Evolutionary conservation across 2,113 vertebrate species (phyloP).

Genomic region (Odobenus rosmarus): DNA sequence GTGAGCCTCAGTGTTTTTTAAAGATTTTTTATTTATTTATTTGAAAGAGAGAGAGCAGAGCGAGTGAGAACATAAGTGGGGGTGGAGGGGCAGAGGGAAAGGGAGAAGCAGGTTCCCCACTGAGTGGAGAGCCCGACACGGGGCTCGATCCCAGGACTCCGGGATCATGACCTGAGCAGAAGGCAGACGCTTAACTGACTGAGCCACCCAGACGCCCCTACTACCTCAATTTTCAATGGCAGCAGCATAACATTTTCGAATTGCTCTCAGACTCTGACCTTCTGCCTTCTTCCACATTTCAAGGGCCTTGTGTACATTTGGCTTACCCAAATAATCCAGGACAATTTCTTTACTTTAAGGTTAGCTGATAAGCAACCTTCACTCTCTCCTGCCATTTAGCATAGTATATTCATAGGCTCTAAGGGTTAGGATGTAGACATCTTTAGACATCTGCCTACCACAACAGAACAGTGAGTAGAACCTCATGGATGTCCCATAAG

Average conservation of each 20-base stretch:
- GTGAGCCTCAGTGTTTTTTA: not conserved
- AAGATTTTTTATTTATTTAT: not conserved
- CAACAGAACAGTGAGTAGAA: not conserved
- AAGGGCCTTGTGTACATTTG: not conserved
- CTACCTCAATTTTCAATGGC: not conserved
- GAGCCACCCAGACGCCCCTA: not conserved
- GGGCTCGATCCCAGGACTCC: not conserved
- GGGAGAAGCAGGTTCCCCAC: not conserved
- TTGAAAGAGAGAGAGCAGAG: not conserved
- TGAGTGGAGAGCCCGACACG: not conserved
- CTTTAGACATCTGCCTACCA: not conserved
- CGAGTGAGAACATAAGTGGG: not conserved
- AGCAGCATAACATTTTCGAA: not conserved
- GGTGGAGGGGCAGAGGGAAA: not conserved
- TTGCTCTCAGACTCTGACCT: not conserved
- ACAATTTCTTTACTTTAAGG: not conserved
- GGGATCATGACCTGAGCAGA: not conserved
- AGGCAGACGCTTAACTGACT: not conserved
- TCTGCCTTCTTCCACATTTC: not conserved
- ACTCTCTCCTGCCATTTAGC: not conserved
- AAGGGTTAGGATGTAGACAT: not conserved
- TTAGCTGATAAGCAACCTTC: not conserved
- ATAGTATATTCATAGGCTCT: not conserved
- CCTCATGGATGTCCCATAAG: not conserved
- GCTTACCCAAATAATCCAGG: not conserved